A percentile compares a stretch with the other conserved stretches of the same genome.
phyloP scores from a whole-genome alignment of 2,113 vertebrate genomes.

The Tragelaphus scriptus region DNA sequence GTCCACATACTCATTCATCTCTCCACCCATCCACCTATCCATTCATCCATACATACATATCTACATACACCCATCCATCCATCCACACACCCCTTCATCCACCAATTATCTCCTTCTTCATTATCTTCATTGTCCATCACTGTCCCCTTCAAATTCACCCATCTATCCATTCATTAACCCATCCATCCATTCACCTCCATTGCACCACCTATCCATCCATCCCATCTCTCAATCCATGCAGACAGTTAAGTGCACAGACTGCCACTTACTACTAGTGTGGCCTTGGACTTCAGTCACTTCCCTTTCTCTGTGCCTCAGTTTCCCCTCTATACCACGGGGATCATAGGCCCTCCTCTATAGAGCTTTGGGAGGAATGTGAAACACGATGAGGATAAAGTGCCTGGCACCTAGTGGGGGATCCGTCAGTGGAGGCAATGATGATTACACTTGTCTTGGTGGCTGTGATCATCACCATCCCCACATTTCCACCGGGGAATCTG shows the following conservation, averaged over 20 bases:
- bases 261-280: neutral
- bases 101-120: neutral
- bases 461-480: rapidly evolving
- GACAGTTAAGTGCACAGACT: neutral
- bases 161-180: too few relatives aligned
- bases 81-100: neutral
- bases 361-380: neutral
- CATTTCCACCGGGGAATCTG: rapidly evolving
- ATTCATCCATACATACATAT: neutral
- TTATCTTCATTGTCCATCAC: neutral
- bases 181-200: neutral
- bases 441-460: rapidly evolving
- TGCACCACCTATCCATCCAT: neutral
- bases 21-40: rapidly evolving
- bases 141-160: neutral
- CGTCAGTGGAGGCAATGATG: rapidly evolving
- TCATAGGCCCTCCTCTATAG: neutral
- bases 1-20: neutral
- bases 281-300: too few relatives aligned
- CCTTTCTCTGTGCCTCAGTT: neutral
- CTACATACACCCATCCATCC: neutral
- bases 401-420: neutral
- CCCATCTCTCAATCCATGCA: neutral
- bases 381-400: neutral
- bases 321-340: neutral